Evolutionary conservation across 2,797 vertebrate genomes (phyloP).

Genomic region (Phoebastria nigripes): DNA sequence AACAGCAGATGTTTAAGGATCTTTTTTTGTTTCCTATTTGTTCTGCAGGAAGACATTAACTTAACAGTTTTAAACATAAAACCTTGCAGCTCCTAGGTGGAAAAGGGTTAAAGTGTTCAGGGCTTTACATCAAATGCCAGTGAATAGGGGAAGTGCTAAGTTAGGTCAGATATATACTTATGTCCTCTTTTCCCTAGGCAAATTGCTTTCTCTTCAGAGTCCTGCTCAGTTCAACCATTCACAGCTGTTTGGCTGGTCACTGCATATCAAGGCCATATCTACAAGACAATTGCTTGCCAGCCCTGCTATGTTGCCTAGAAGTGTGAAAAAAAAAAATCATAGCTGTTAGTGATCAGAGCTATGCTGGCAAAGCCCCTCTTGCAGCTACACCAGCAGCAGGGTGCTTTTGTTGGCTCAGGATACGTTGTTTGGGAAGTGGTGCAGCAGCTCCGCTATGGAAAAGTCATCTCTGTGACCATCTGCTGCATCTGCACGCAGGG

Average conservation of each 20-base stretch:
- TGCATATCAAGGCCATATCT: not conserved
- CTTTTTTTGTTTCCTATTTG: not conserved
- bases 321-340: rapidly evolving
- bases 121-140: not conserved
- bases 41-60: not conserved
- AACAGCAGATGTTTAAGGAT: not conserved
- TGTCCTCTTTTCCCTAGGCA: not conserved
- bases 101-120: not conserved
- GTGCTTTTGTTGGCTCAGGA: not conserved
- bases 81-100: not conserved
- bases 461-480: not conserved
- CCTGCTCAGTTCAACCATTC: not conserved
- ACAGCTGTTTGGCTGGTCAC: not conserved
- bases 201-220: not conserved
- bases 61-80: not conserved
- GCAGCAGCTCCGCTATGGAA: rapidly evolving
- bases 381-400: not conserved
- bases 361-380: not conserved
- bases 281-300: not conserved
- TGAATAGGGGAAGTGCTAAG: not conserved
- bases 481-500: not conserved
- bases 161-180: not conserved
- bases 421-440: not conserved
- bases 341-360: not conserved
- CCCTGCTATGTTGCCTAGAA: not conserved